Conservation (phyloP, 2,113 vertebrate species). For the Lepus europaeus region DNA sequence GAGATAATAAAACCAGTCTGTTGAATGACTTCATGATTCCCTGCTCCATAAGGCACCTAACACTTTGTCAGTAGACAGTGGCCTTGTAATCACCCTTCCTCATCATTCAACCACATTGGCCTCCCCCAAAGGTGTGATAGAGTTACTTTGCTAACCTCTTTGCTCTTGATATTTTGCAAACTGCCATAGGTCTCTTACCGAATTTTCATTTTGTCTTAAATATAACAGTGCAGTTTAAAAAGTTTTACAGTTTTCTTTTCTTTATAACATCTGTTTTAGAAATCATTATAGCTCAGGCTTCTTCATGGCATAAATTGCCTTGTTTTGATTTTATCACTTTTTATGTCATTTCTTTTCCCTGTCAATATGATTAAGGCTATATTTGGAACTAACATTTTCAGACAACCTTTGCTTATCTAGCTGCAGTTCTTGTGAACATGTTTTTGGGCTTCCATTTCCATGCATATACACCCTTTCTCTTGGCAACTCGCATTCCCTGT, state of each 20-base stretch:
- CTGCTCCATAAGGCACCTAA: neutral
- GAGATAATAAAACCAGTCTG: neutral
- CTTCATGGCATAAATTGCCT: conserved; percentile 70
- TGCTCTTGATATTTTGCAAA: conserved; percentile 67
- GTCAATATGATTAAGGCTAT: conserved; percentile 60
- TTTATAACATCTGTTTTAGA: conserved; percentile 75
- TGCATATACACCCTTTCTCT: conserved; percentile 4
- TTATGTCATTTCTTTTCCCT: conserved; percentile 57
- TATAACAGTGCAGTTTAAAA: conserved; percentile 67
- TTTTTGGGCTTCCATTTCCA: conserved; percentile 46
- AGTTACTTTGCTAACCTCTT: conserved; percentile 8
- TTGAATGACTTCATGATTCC: neutral
- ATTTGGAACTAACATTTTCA: conserved; percentile 65
- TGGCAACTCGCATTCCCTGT: neutral
- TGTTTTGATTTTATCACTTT: conserved; percentile 76
- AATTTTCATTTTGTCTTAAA: conserved; percentile 75
- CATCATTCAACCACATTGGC: neutral
- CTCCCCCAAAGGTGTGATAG: neutral
- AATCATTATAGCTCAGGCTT: conserved; percentile 74
- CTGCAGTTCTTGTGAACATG: neutral
- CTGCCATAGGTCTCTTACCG: neutral
- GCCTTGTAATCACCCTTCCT: neutral
- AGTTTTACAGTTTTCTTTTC: conserved; percentile 35
- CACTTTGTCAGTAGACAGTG: neutral
- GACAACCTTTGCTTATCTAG: conserved; percentile 56